Evolutionary conservation across 2,113 vertebrate genomes (phyloP).

Genomic region (Upupa epops): DNA sequence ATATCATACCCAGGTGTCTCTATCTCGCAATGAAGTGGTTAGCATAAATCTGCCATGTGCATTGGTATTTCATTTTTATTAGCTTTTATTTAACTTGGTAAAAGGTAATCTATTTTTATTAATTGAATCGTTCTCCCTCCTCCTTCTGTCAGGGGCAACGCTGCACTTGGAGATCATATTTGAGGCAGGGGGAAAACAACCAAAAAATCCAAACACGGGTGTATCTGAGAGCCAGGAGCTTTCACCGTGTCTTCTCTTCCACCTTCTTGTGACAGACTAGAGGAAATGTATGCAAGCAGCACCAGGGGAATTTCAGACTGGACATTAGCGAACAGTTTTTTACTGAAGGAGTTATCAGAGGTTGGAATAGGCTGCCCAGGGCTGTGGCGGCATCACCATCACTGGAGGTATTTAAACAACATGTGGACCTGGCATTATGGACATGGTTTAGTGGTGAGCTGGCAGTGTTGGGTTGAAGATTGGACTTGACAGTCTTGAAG

Average conservation of each 20-base stretch:
- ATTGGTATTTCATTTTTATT: conserved; percentile 54
- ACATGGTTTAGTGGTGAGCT: too few relatives aligned
- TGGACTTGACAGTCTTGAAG: too few relatives aligned
- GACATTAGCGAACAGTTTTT: too few relatives aligned
- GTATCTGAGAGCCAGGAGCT: neutral
- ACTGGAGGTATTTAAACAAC: too few relatives aligned
- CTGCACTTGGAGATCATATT: neutral
- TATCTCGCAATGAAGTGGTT: conserved; percentile 38
- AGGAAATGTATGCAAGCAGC: too few relatives aligned
- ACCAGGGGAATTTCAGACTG: too few relatives aligned
- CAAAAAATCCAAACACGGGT: accelerated
- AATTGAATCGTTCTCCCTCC: conserved; percentile 41
- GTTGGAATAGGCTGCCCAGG: too few relatives aligned
- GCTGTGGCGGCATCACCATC: too few relatives aligned
- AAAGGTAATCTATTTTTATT: conserved; percentile 72
- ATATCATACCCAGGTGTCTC: conserved; percentile 59
- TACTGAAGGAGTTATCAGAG: too few relatives aligned
- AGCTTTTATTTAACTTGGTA: conserved; percentile 71
- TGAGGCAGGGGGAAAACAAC: accelerated
- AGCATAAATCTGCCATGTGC: conserved; percentile 61
- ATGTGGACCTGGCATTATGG: too few relatives aligned
- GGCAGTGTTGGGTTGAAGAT: too few relatives aligned
- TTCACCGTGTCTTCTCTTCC: neutral
- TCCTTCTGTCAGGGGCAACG: neutral
- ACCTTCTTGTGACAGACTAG: too few relatives aligned